Percentiles rank a stretch among this genome's conserved stretches.
phyloP scores from a whole-genome alignment of 2,113 vertebrate species.

The Microtus pennsylvanicus region DNA sequence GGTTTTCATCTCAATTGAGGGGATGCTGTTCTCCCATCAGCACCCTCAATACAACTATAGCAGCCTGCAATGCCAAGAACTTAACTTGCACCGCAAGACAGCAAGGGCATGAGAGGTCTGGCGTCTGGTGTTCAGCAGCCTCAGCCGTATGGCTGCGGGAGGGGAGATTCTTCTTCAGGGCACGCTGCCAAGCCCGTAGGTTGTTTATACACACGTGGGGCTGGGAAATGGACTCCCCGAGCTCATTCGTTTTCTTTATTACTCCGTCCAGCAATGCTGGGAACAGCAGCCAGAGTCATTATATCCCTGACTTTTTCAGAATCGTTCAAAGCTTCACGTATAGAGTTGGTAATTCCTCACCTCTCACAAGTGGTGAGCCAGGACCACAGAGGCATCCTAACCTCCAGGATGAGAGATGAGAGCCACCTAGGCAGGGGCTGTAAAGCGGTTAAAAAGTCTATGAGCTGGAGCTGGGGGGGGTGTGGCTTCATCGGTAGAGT shows the following conservation, averaged over 20 bases:
- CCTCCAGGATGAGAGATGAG: background rate
- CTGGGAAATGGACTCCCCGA: constrained; percentile 16
- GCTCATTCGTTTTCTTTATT: constrained; percentile 32
- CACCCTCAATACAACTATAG: background rate
- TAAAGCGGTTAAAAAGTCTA: background rate
- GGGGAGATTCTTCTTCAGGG: background rate
- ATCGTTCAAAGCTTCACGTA: background rate
- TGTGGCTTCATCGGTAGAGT: background rate
- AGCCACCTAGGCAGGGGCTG: background rate
- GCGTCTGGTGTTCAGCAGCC: background rate
- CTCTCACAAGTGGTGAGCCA: background rate
- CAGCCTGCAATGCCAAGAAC: background rate
- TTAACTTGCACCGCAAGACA: background rate
- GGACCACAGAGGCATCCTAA: background rate
- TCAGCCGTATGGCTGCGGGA: background rate
- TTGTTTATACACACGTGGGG: background rate
- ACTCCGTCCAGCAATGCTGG: background rate
- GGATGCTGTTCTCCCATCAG: background rate
- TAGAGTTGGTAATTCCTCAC: background rate
- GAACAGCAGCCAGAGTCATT: constrained; percentile 3
- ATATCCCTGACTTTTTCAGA: background rate
- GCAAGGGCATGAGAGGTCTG: background rate
- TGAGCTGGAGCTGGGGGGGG: background rate
- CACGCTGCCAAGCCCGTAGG: background rate
- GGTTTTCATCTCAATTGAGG: background rate